A percentile compares a stretch with the other conserved stretches of the same genome.
Evolutionary conservation across 2,797 vertebrate species (phyloP).

Genomic region (Taeniopygia guttata): DNA sequence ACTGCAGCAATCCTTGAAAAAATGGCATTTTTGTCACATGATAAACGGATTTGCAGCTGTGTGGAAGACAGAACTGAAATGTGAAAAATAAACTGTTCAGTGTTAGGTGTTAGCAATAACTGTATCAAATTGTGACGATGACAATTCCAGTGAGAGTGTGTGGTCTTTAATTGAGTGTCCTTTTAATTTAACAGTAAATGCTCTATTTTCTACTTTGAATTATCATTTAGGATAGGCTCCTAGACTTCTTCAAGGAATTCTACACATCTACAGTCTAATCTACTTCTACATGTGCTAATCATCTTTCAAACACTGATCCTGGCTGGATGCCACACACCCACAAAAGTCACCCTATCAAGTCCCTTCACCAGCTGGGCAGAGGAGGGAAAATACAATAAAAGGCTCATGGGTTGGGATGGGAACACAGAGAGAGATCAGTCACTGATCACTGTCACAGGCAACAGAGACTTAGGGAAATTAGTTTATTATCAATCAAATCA

Average conservation of each 20-base stretch:
- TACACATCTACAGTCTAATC: neutral
- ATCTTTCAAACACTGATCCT: neutral
- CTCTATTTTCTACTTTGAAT: neutral
- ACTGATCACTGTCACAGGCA: neutral
- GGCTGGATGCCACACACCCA: neutral
- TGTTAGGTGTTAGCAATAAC: neutral
- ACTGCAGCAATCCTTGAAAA: neutral
- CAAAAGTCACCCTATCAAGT: neutral
- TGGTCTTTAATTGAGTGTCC: neutral
- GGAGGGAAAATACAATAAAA: neutral
- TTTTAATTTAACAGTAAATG: neutral
- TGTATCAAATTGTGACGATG: neutral
- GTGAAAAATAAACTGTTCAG: neutral
- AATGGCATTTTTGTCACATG: neutral
- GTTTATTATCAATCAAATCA: neutral
- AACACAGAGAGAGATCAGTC: neutral
- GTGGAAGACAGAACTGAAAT: neutral
- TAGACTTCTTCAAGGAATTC: neutral
- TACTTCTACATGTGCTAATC: neutral
- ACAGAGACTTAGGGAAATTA: neutral
- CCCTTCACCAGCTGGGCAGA: neutral
- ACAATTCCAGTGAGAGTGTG: neutral
- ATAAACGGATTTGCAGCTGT: neutral
- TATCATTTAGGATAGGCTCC: neutral
- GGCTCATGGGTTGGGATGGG: fast-evolving